Conservation (phyloP, 2,797 vertebrate species). For the Eospalax fontanierii region DNA sequence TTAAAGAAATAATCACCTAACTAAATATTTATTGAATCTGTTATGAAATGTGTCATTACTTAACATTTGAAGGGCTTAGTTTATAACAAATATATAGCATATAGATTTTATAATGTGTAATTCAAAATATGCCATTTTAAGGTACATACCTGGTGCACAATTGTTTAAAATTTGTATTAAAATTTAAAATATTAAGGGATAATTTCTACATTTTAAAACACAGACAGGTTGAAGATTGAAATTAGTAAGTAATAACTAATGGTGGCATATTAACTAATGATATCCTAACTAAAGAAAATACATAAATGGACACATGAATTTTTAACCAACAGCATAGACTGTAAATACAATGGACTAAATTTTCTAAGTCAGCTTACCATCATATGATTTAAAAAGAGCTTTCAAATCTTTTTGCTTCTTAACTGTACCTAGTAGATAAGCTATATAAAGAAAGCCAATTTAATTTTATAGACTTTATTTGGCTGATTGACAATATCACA, state of each 20-base stretch:
- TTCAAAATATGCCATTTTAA: constrained; percentile 49
- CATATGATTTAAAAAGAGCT: not conserved
- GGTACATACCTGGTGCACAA: not conserved
- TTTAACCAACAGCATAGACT: not conserved
- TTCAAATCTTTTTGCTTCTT: constrained; percentile 50
- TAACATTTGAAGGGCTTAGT: not conserved
- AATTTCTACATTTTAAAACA: constrained; percentile 1
- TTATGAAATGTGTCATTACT: not conserved
- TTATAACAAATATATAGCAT: not conserved
- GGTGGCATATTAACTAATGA: not conserved
- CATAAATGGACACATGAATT: not conserved
- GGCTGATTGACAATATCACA: constrained; percentile 55
- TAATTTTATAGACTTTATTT: constrained; percentile 70
- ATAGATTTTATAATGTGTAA: constrained; percentile 1
- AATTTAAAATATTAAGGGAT: not conserved
- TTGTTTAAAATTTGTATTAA: too few relatives aligned
- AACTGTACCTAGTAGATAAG: constrained; percentile 46
- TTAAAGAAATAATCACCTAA: constrained; percentile 26
- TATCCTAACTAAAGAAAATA: constrained; percentile 4
- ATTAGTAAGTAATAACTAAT: constrained; percentile 11
- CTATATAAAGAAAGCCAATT: constrained; percentile 38
- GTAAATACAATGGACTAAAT: not conserved
- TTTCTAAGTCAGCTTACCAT: constrained; percentile 23
- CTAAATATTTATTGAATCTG: constrained; percentile 2
- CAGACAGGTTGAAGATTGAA: not conserved